Conservation (phyloP, 2,888 invertebrate genomes). For the Doris montereyensis region DNA sequence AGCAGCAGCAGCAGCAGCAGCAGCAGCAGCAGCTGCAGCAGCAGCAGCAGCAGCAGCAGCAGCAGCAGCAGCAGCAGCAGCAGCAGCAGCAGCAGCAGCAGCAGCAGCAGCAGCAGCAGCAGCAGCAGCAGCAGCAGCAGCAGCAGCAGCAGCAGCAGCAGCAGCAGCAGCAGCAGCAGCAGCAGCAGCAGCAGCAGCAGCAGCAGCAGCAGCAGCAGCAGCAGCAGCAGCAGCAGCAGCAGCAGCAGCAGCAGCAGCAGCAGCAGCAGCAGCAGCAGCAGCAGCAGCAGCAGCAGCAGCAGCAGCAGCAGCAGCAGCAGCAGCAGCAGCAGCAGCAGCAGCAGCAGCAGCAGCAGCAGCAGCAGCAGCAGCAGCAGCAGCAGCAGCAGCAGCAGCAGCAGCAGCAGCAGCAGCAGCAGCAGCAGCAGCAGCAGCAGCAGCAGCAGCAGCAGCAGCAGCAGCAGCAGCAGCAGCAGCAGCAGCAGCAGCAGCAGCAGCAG, state of each 20-base stretch:
- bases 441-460: conserved; percentile 15
- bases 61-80: conserved; percentile 10
- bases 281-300: conserved; percentile 15
- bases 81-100: conserved; percentile 10
- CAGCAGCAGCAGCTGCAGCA: background rate
- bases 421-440: conserved; percentile 5
- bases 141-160: conserved; percentile 14
- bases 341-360: conserved; percentile 18
- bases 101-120: background rate
- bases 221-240: conserved; percentile 25
- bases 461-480: conserved; percentile 21
- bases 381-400: conserved; percentile 9
- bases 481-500: conserved; percentile 23
- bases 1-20: background rate
- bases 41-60: conserved; percentile 17
- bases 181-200: conserved; percentile 8
- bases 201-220: conserved; percentile 18
- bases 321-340: conserved; percentile 29
- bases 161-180: conserved; percentile 11
- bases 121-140: conserved; percentile 21
- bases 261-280: conserved; percentile 18
- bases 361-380: conserved; percentile 28
- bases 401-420: conserved; percentile 17
- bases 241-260: conserved; percentile 10
- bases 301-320: conserved; percentile 28